Base-by-base conservation (phyloP, 2,888 invertebrate genomes). In the Ellobium chinense region DNA sequence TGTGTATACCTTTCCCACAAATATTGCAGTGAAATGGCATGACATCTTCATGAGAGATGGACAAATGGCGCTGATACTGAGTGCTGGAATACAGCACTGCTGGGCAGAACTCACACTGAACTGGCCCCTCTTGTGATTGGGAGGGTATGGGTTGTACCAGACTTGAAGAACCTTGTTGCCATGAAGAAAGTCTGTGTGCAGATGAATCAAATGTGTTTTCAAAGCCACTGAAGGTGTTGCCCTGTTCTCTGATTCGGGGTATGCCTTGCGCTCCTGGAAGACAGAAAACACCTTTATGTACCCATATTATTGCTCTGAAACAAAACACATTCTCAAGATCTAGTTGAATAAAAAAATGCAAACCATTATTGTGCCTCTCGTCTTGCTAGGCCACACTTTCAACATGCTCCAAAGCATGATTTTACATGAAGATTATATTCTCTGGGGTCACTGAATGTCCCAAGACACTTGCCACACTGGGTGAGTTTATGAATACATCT, bases 1-100 rank as follows among this genome's bases (percentile, higher is more conserved):
- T 79, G 39, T 73, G 63, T 27, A 79, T 31, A 18, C 79, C 79
- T 56, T 79, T 79, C 27, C 66, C 65, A 58, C 79, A 79, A 5
- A 73, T 31, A 7, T 74, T 29, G 62, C 80, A 80, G 31, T 12
- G 18, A 29, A 66, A 75, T 4, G 80, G 74, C 74, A 68, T 66
- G 27, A 54, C 4, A 37, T 5, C 21, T 12, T 29, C 54, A 24
- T 66, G 68, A 29, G 18, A 21, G 36, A n/a, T 29, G 27, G 77
- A 65, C 27, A 65, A 4, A 54, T 76, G 76, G 24, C 66, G 54
- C 34, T 76, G 54, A 14, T 46, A 66, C 4, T 31, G 7, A 4
- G 46, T 31, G 27, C 27, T 18, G 27, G 68, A 60, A 27, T 5
- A 27, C 24, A 78, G n/a, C 12, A 69, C 24, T 29, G 39, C 56